phyloP scores from a whole-genome alignment of 2,797 vertebrate species.

The Pipistrellus nathusii region DNA sequence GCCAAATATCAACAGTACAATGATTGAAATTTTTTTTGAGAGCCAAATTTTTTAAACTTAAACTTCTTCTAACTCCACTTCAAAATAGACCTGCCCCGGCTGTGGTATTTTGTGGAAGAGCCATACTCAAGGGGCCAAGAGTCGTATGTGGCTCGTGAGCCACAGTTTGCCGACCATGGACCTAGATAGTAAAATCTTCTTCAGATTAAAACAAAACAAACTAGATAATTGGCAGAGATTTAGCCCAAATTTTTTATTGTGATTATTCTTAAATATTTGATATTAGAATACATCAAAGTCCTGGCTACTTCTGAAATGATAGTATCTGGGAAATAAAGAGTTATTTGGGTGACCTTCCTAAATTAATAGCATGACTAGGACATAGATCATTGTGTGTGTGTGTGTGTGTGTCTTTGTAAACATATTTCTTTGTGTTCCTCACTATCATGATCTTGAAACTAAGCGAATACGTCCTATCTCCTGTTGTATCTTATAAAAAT shows the following conservation, averaged over 20 bases:
- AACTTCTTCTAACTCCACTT: too few relatives aligned
- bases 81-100: too few relatives aligned
- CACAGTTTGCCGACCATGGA: too few relatives aligned
- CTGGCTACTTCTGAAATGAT: neutral
- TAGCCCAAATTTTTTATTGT: neutral
- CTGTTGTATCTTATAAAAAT: constrained; percentile 51
- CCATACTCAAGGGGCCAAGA: too few relatives aligned
- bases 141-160: too few relatives aligned
- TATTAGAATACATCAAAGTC: neutral
- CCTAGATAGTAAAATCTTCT: neutral
- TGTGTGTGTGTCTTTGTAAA: neutral
- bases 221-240: neutral
- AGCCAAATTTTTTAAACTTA: too few relatives aligned
- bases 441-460: constrained; percentile 68
- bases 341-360: neutral
- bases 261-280: neutral
- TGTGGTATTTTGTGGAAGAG: too few relatives aligned
- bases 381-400: neutral
- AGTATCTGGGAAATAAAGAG: neutral
- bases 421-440: neutral
- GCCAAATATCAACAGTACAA: too few relatives aligned
- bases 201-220: neutral
- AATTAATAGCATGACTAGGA: neutral
- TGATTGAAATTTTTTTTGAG: too few relatives aligned
- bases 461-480: neutral